Evolutionary conservation across 2,888 invertebrate genomes (phyloP), one percentile per base, ranked within the genome.

Genomic region (Mesoligia furuncula): DNA sequence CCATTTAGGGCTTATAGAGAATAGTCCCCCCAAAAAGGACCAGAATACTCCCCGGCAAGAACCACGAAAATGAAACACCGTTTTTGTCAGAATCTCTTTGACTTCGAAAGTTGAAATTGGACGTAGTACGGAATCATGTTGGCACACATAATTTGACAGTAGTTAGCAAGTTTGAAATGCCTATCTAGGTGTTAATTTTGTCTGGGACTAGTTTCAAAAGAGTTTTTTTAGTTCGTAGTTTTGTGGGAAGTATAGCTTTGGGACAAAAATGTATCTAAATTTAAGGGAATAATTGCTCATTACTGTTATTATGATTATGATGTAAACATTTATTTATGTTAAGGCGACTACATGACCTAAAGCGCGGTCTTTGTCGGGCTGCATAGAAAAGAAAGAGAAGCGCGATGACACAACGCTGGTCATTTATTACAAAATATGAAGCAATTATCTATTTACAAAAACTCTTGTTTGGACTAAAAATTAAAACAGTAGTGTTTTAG

Each of bases 101-200:
- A 79, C 42, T 61, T 78, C 64, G 36, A 57, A 31, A 65, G 9
- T 57, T 8, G 57, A 9, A 80, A 79, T 39, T 13, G 48, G 64
- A n/a, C 62, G 54, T 54, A 70, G 17, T 11, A 62, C 9, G 13
- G 17, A 36, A 27, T 64, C 13, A 27, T 71, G 7, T 72, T 80
- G 51, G 64, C 54, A 24, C 6, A n/a, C 4, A 64, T 27, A 71
- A 71, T 78, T 77, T 72, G 48, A 45, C 17, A 27, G 42, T 39
- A 57, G 7, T 80, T 78, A 80, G 64, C 64, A 15, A 9, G 54
- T 48, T 31, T 15, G 27, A 27, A 36, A 80, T 80, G 24, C 17
- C 69, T 64, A 36, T 71, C 13, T 13, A 62, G 24, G 71, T 79
- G 77, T 39, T 80, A 80, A 72, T 77, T 77, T 54, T 24, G 71